Evolutionary conservation across 2,113 vertebrate genomes (phyloP).

Genomic region (Erinaceus europaeus): DNA sequence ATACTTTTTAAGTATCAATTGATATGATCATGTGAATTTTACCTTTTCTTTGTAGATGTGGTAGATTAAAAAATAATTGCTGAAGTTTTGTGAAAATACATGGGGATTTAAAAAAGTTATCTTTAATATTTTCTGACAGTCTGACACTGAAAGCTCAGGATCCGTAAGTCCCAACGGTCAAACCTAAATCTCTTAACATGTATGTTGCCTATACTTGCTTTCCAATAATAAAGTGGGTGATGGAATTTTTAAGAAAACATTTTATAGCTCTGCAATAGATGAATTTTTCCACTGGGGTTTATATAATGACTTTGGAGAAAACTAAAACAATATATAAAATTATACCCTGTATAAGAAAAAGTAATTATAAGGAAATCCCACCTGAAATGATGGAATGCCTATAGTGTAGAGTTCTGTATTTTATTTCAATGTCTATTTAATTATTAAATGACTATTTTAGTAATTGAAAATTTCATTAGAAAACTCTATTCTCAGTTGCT

Average conservation of each 20-base stretch:
- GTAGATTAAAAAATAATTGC: no score
- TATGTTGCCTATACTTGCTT: constrained; percentile 55
- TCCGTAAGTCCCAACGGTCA: constrained; percentile 46
- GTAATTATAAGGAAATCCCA: constrained; percentile 67
- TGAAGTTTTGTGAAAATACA: no score
- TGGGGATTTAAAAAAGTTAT: neutral
- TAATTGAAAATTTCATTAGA: constrained; percentile 27
- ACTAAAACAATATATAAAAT: constrained; percentile 70
- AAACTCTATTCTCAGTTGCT: neutral
- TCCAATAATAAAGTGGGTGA: constrained; percentile 64
- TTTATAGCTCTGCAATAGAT: constrained; percentile 58
- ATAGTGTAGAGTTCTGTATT: constrained; percentile 15
- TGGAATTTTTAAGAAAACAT: constrained; percentile 72
- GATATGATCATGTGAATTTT: no score
- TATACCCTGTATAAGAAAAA: constrained; percentile 65
- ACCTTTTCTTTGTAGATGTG: no score
- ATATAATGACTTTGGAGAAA: constrained; percentile 64
- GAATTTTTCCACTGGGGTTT: constrained; percentile 59
- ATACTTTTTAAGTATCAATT: no score
- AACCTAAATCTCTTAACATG: constrained; percentile 51
- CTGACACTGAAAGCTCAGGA: constrained; percentile 17
- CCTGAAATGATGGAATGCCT: constrained; percentile 46
- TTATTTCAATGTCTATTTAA: constrained; percentile 49
- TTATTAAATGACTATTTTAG: neutral
- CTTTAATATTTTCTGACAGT: constrained; percentile 28